Percentiles rank a stretch among this genome's conserved stretches.
phyloP scores from a whole-genome alignment of 1,140 invertebrate genomes.

The Scaptodrosophila lebanonensis region DNA sequence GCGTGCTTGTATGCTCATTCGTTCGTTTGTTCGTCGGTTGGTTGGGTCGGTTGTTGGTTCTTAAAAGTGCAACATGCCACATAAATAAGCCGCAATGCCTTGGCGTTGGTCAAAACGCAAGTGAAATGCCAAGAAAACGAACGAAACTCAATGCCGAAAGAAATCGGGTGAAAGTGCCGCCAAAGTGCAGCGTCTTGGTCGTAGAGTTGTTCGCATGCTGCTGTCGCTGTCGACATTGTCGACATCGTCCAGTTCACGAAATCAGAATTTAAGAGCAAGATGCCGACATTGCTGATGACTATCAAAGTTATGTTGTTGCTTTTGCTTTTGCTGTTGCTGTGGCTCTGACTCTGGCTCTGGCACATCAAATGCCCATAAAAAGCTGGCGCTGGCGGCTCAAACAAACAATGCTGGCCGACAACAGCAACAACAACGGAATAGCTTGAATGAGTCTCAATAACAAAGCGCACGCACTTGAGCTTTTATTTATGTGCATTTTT shows the following conservation, averaged over 20 bases:
- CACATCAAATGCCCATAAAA: slow-evolving; percentile 65
- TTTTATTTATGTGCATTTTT: slow-evolving; percentile 63
- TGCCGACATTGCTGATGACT: slow-evolving; percentile 56
- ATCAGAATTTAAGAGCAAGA: slow-evolving; percentile 68
- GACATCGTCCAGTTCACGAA: slow-evolving; percentile 54
- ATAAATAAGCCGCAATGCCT: slow-evolving; percentile 53
- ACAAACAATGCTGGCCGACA: slow-evolving; percentile 40
- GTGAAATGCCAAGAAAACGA: slow-evolving; percentile 45
- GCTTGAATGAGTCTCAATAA: slow-evolving; percentile 71
- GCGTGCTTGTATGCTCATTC: slow-evolving; percentile 26
- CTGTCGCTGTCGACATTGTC: slow-evolving; percentile 6
- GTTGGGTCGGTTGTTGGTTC: slow-evolving; percentile 26
- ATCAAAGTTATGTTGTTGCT: slow-evolving; percentile 51
- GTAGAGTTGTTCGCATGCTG: slow-evolving; percentile 52
- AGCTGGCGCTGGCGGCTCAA: slow-evolving; percentile 50
- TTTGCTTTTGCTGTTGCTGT: slow-evolving; percentile 14
- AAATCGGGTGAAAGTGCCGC: slow-evolving; percentile 72
- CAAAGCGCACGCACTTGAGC: slow-evolving; percentile 72
- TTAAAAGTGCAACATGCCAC: slow-evolving; percentile 67
- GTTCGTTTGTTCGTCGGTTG: slow-evolving; percentile 31
- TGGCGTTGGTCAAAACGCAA: neutral
- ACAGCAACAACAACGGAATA: slow-evolving; percentile 44
- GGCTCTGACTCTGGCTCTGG: slow-evolving; percentile 20
- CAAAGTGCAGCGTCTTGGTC: slow-evolving; percentile 50
- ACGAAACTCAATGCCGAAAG: slow-evolving; percentile 67